Evolutionary conservation across 2,888 invertebrate species (phyloP).

Genomic region (Sesia bembeciformis): DNA sequence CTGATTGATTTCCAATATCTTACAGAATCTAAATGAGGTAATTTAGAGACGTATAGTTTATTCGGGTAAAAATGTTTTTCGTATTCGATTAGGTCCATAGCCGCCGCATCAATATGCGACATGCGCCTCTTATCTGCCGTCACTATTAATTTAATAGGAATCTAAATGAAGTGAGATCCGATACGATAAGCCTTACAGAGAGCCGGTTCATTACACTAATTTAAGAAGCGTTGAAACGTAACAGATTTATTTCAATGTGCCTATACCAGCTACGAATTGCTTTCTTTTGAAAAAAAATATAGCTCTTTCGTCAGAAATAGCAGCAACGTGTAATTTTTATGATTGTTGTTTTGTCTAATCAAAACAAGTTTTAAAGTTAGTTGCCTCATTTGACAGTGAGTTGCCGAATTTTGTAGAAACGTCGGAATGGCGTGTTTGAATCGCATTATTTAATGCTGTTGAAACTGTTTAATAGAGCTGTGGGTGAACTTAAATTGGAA

Average conservation of each 20-base stretch:
- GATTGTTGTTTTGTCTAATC: no score
- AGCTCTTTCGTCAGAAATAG: no score
- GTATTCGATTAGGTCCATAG: slow-evolving; percentile 27
- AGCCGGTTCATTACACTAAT: slow-evolving; percentile 52
- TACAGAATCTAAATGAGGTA: slow-evolving; percentile 45
- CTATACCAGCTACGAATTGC: no score
- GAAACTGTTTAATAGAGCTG: slow-evolving; percentile 39
- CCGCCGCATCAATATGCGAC: slow-evolving; percentile 50
- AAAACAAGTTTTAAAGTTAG: not conserved
- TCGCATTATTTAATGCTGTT: slow-evolving; percentile 47
- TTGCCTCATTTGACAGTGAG: not conserved
- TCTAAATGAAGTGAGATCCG: slow-evolving; percentile 68
- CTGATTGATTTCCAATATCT: slow-evolving; percentile 12
- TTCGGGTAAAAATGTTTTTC: slow-evolving; percentile 42
- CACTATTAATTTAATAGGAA: slow-evolving; percentile 64
- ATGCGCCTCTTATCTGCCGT: slow-evolving; percentile 53
- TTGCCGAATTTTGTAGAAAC: not conserved
- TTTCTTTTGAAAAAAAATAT: no score
- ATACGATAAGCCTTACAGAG: slow-evolving; percentile 60
- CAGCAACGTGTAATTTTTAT: no score
- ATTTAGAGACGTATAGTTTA: slow-evolving; percentile 48
- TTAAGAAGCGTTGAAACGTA: slow-evolving; percentile 42
- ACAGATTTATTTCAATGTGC: slow-evolving; percentile 33
- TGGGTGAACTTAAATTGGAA: slow-evolving; percentile 52
- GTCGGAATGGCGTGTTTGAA: slow-evolving; percentile 28